These are phyloP conservation scores for Xanthorhoe spadicearia DNA, from an alignment of 2,888 invertebrate genomes.

Conservation along the genomic window DNA sequence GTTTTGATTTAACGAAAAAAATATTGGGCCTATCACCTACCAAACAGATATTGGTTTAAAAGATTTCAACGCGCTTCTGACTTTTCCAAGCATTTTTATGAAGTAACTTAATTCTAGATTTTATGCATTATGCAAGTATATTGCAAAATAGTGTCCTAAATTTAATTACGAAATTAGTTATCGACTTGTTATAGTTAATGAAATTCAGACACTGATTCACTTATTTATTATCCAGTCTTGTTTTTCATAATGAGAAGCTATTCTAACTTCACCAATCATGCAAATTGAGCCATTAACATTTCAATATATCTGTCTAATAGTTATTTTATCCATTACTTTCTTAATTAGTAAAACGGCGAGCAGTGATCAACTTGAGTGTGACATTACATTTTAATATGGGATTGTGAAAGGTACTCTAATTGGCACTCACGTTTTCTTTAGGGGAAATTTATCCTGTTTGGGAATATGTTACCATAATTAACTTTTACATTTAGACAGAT, in stretches of 20 bases:
- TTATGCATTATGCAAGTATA: too few species aligned
- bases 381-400: background rate
- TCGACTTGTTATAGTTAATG: background rate
- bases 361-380: background rate
- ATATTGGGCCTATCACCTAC: background rate
- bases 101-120: too few species aligned
- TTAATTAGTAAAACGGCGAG: background rate
- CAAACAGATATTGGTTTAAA: conserved; percentile 10
- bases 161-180: background rate
- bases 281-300: conserved; percentile 17
- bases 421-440: too few species aligned
- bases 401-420: too few species aligned
- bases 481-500: background rate
- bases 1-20: background rate
- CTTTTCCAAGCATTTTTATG: too few species aligned
- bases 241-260: background rate
- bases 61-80: conserved; percentile 23
- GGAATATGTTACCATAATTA: background rate
- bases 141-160: background rate
- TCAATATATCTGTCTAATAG: background rate
- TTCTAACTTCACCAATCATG: conserved; percentile 1
- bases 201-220: conserved; percentile 7
- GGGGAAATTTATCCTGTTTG: too few species aligned
- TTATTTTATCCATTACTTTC: background rate
- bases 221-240: conserved; percentile 7